A percentile compares a stretch with the other conserved stretches of the same genome.
phyloP scores from a whole-genome alignment of 1,140 invertebrate species.

The Atta colombica region DNA sequence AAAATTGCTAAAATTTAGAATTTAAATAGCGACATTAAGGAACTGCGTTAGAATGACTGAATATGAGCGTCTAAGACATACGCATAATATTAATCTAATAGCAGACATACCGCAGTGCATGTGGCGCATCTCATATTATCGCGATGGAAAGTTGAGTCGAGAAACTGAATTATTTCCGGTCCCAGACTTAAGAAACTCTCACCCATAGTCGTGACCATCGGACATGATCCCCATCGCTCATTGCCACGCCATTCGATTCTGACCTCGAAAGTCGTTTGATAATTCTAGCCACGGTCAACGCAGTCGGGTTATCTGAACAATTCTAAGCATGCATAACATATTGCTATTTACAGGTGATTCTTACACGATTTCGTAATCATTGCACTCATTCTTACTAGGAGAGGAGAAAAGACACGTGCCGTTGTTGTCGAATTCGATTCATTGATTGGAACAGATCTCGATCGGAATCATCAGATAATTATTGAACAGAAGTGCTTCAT shows the following conservation, averaged over 20 bases:
- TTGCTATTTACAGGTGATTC: slow-evolving; percentile 29
- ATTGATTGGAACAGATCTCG: background rate
- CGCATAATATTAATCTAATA: background rate
- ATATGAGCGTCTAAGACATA: background rate
- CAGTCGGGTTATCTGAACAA: slow-evolving; percentile 75
- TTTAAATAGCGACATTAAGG: background rate
- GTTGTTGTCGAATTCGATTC: background rate
- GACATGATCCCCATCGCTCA: slow-evolving; percentile 29
- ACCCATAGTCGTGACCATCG: slow-evolving; percentile 71
- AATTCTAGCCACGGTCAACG: slow-evolving; percentile 80
- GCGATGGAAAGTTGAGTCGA: slow-evolving; percentile 76
- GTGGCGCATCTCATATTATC: background rate
- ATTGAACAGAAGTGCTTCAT: background rate
- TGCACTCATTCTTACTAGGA: slow-evolving; percentile 4
- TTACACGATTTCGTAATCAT: slow-evolving; percentile 46
- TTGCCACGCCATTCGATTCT: slow-evolving; percentile 77
- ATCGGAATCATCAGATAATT: background rate
- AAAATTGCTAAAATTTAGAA: background rate
- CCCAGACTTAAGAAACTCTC: slow-evolving; percentile 80
- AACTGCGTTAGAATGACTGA: background rate
- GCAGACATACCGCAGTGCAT: background rate
- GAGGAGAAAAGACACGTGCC: background rate
- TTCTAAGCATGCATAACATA: slow-evolving; percentile 79
- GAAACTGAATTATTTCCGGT: slow-evolving; percentile 81
- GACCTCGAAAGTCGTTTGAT: slow-evolving; percentile 84